Conservation (phyloP, 2,113 vertebrate species). For the Cettia cetti region DNA sequence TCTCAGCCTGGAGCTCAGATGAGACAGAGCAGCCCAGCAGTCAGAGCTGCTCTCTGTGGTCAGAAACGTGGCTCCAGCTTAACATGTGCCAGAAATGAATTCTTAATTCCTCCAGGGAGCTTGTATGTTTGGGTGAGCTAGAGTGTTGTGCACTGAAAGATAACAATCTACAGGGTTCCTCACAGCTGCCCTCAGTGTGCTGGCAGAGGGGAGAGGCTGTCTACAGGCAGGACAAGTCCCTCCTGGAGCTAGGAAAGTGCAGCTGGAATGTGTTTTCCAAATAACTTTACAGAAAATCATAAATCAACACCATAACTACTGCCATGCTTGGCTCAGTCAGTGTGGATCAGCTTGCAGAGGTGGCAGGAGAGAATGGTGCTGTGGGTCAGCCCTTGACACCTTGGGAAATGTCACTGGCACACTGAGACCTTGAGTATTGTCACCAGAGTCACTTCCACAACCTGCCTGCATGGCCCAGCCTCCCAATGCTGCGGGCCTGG, state of each 20-base stretch:
- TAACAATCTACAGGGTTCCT: not conserved
- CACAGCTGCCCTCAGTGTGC: not conserved
- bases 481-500: accelerated
- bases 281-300: not conserved
- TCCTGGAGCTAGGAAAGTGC: not conserved
- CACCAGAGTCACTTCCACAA: not conserved
- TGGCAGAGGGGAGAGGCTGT: not conserved
- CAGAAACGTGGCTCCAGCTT: not conserved
- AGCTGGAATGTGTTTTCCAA: not conserved
- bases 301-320: not conserved
- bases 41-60: not conserved
- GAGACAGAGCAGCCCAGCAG: not conserved
- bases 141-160: not conserved
- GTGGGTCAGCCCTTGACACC: not conserved
- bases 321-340: not conserved
- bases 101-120: not conserved
- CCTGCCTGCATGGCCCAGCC: not conserved
- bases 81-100: not conserved
- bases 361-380: not conserved
- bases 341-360: not conserved
- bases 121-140: accelerated
- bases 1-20: not conserved
- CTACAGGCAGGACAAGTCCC: not conserved
- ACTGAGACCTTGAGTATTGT: not conserved
- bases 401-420: not conserved